phyloP scores from a whole-genome alignment of 1,140 invertebrate species.

The Listronotus bonariensis region DNA sequence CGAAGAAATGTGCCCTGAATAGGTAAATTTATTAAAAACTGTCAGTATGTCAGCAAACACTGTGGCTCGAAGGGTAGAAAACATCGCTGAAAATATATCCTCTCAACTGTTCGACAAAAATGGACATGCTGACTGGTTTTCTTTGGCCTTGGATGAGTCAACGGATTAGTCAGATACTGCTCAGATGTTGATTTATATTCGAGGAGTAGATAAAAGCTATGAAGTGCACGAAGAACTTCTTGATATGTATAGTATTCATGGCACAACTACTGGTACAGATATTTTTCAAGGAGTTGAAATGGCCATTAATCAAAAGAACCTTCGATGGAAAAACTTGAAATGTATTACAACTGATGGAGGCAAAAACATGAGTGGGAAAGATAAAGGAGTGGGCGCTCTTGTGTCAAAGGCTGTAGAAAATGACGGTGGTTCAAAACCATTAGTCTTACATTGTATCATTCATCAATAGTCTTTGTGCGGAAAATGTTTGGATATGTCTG shows the following conservation, averaged over 20 bases:
- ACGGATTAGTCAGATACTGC: constrained; percentile 49
- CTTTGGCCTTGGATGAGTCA: constrained; percentile 50
- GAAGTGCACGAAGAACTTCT: constrained; percentile 50
- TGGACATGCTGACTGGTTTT: constrained; percentile 43
- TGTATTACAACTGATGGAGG: constrained; percentile 51
- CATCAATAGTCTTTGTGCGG: constrained; percentile 47
- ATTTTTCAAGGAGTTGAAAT: constrained; percentile 37
- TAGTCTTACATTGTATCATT: constrained; percentile 50
- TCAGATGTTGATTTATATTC: constrained; percentile 45
- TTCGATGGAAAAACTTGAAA: constrained; percentile 31
- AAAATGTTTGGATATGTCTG: too few relatives aligned
- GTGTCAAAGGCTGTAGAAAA: constrained; percentile 31
- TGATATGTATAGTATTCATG: constrained; percentile 44
- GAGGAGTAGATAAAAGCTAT: constrained; percentile 46
- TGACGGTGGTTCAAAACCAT: constrained; percentile 24
- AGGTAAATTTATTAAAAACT: constrained; percentile 39
- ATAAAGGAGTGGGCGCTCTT: constrained; percentile 44
- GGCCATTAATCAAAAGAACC: constrained; percentile 36
- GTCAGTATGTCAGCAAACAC: too few relatives aligned
- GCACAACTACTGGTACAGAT: constrained; percentile 46
- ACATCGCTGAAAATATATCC: too few relatives aligned
- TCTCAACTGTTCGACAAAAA: background rate
- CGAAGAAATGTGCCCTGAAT: constrained; percentile 46
- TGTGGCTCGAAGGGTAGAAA: too few relatives aligned
- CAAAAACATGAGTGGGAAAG: constrained; percentile 48